Conservation (phyloP, 1,140 invertebrate species). For the Tetragonula clypearis region DNA sequence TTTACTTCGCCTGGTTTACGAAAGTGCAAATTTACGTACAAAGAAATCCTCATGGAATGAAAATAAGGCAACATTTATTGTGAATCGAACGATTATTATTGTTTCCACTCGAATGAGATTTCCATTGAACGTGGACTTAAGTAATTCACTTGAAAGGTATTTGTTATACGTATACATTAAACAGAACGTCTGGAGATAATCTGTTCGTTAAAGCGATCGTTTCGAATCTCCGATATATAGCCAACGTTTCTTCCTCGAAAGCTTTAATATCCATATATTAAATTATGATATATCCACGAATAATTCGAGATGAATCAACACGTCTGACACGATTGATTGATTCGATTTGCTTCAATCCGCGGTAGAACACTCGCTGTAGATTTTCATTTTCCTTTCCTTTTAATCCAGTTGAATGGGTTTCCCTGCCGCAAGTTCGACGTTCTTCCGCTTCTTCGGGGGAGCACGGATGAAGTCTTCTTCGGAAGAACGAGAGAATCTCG, state of each 20-base stretch:
- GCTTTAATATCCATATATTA: background rate
- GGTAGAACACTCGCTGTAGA: no score
- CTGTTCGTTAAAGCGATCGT: background rate
- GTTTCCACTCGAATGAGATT: no score
- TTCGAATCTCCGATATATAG: background rate
- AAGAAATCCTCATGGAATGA: no score
- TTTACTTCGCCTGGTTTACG: no score
- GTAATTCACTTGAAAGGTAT: no score
- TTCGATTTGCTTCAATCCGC: background rate
- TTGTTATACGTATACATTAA: background rate
- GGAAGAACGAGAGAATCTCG: no score
- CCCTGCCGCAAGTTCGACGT: background rate
- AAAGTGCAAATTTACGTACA: no score
- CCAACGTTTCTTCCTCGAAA: background rate
- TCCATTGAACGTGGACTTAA: no score
- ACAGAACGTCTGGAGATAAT: background rate
- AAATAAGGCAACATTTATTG: no score
- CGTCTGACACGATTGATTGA: constrained; percentile 2
- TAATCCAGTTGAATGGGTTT: background rate
- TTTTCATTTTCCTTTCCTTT: background rate
- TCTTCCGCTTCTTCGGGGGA: constrained; percentile 9
- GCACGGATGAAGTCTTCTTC: background rate
- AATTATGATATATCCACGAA: background rate
- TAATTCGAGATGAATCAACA: background rate
- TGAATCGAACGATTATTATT: no score